Conservation (phyloP, 2,113 vertebrate species). For the Hemiprocne comata region DNA sequence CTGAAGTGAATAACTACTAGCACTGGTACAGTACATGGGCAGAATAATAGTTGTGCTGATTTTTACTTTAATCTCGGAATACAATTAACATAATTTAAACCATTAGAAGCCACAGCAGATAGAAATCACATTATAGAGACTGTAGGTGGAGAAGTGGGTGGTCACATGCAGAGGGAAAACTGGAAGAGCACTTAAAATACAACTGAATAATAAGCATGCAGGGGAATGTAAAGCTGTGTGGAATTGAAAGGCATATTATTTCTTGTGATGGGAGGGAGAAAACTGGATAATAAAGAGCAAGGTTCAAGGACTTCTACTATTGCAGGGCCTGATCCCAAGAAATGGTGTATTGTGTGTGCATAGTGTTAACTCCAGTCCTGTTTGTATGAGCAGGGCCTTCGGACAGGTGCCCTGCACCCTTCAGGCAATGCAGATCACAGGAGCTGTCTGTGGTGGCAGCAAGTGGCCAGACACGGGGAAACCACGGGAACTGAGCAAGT, state of each 20-base stretch:
- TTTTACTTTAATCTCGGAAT: conserved; percentile 78
- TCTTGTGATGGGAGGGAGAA: background rate
- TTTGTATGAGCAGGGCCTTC: background rate
- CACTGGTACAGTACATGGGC: conserved; percentile 59
- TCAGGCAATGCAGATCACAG: background rate
- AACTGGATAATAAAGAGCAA: background rate
- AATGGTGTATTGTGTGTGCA: background rate
- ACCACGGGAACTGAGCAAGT: fast-evolving
- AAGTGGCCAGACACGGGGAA: background rate
- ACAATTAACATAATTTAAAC: conserved; percentile 80
- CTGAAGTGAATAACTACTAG: conserved; percentile 75
- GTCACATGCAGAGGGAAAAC: conserved; percentile 72
- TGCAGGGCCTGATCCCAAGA: background rate
- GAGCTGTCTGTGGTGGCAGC: background rate
- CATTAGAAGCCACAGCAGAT: conserved; percentile 76
- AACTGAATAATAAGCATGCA: conserved; percentile 70
- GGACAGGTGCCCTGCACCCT: background rate
- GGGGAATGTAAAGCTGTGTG: conserved; percentile 34
- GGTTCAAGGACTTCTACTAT: conserved; percentile 19
- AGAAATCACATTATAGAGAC: conserved; percentile 77
- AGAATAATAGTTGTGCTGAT: conserved; percentile 75
- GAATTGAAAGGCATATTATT: conserved; percentile 47
- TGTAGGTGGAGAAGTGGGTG: conserved; percentile 80
- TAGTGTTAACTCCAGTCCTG: background rate
- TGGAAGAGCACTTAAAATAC: conserved; percentile 74